A percentile compares a stretch with the other conserved stretches of the same genome.
phyloP scores from a whole-genome alignment of 2,888 invertebrate species.

The Plebejus anna region DNA sequence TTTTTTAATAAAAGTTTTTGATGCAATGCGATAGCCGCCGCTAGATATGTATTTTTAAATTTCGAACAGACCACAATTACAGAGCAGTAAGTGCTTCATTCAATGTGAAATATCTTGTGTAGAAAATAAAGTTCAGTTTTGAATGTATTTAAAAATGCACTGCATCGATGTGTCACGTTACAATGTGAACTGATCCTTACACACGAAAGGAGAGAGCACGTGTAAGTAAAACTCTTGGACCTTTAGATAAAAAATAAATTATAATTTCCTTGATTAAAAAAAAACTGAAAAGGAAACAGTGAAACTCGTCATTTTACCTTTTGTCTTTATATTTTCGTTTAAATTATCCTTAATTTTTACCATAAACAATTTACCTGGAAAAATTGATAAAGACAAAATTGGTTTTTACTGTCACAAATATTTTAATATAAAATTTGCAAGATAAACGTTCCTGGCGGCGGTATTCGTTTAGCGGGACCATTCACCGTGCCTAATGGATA shows the following conservation, averaged over 20 bases:
- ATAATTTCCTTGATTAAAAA: neutral
- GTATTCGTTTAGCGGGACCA: constrained; percentile 17
- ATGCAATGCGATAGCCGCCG: too few relatives aligned
- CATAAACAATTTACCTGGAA: neutral
- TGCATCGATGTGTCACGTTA: too few relatives aligned
- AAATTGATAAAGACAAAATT: constrained; percentile 19
- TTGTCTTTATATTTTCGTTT: neutral
- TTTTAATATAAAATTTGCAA: constrained; percentile 21
- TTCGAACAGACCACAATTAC: too few relatives aligned
- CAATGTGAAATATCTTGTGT: too few relatives aligned
- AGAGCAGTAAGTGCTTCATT: too few relatives aligned
- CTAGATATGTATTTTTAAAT: too few relatives aligned
- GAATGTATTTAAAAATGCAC: too few relatives aligned
- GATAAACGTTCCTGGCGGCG: constrained; percentile 25
- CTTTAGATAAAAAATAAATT: neutral
- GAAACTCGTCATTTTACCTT: neutral
- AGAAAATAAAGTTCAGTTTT: too few relatives aligned
- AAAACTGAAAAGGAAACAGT: neutral
- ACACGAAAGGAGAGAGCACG: neutral
- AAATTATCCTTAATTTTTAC: neutral
- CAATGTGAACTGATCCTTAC: neutral
- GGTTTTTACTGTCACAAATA: constrained; percentile 23
- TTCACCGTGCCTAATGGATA: constrained; percentile 17
- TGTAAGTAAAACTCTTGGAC: neutral
- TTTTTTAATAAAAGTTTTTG: too few relatives aligned